Evolutionary conservation across 2,888 invertebrate genomes (phyloP), one percentile per base, ranked within the genome.

Genomic region (Lymantria monacha): DNA sequence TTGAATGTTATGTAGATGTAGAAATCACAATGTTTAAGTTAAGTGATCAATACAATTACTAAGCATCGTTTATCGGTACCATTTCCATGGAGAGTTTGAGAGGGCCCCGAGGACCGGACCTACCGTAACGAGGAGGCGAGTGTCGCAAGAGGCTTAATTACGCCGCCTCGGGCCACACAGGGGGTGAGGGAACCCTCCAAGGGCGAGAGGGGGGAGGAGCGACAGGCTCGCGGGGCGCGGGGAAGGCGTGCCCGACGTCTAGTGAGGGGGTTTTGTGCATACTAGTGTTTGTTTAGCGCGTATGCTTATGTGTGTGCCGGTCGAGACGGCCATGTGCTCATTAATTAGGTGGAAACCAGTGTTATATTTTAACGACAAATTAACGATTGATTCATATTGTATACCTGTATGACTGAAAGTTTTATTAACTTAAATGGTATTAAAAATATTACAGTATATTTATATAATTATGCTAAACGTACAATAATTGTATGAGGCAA

Each of bases 131-230:
- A 71, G 71, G 71, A 67, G 75, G 63, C 65, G 76, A 80, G 79
- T 82, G 81, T 81, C 80, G 73, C 75, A 70, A 65, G 70, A 61
- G 68, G 69, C 72, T 79, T 84, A 81, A 84, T 84, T 82, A 81
- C 70, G 56, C 55, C 57, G 38, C 61, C 51, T 31, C 49, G 44
- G 49, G 55, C 46, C 43, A 13, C 53, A 44, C 30, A 31, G 42
- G 55, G 41, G 51, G 36, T 30, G 31, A 41, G 44, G 42, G 2
- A n/a, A 33, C 49, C 42, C 45, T 43, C 42, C 31, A 43, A 12
- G 33, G 13, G 37, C n/a, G 41, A 0, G 41, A 9, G 10, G 37
- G 33, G 11, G 30, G 3, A n/a, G 30, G 30, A n/a, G 31, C 14
- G 38, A 22, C 38, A 12, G 37, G 12, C 31, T 33, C 9, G 30